Percentiles rank a stretch among this genome's conserved stretches.
These are phyloP conservation scores for Trogon melanurus DNA, from an alignment of 2,113 vertebrate genomes.

Conservation along the genomic window DNA sequence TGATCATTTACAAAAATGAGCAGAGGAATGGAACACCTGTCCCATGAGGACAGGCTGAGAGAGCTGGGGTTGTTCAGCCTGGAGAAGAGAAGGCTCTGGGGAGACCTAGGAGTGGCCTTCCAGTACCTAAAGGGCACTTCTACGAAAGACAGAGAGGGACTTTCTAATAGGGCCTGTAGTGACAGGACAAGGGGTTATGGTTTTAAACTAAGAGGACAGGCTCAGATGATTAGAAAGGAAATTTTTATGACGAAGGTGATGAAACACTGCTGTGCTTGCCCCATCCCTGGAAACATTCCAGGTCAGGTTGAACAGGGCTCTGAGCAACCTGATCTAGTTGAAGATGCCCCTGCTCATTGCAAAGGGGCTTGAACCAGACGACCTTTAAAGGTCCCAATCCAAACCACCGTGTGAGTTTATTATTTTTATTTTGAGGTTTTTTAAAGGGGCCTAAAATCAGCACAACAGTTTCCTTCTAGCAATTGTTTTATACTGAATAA, in stretches of 20 bases:
- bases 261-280: background rate
- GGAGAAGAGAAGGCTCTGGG: background rate
- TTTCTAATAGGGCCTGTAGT: accelerated
- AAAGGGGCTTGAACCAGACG: background rate
- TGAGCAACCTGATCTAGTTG: background rate
- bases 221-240: background rate
- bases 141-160: background rate
- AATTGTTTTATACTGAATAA: background rate
- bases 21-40: background rate
- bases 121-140: background rate
- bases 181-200: background rate
- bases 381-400: background rate
- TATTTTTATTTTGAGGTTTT: background rate
- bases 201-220: background rate
- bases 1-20: background rate
- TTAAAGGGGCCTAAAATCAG: background rate
- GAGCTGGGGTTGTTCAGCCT: background rate
- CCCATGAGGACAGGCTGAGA: background rate
- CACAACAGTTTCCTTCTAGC: background rate
- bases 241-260: background rate
- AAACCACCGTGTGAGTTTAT: background rate
- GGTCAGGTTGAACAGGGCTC: background rate
- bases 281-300: background rate
- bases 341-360: background rate
- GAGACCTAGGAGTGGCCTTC: background rate